Conservation (phyloP, 2,797 vertebrate genomes). For the Sternarchorhynchus goeldii region DNA sequence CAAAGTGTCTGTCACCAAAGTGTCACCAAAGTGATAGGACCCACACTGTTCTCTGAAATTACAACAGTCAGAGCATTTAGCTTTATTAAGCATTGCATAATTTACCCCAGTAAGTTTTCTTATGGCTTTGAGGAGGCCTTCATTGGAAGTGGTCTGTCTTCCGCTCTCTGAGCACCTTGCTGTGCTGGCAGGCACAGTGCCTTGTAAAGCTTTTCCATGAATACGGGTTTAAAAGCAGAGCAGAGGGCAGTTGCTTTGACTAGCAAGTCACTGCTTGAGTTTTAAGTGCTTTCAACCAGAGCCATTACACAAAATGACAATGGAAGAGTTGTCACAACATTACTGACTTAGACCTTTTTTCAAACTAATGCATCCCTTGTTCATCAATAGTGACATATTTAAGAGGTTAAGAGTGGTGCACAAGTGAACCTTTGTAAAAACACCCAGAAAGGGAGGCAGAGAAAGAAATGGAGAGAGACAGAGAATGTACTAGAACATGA, state of each 20-base stretch:
- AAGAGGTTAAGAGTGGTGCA: conserved; percentile 9
- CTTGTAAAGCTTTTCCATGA: conserved; percentile 45
- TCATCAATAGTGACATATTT: conserved; percentile 28
- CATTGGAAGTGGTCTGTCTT: conserved; percentile 28
- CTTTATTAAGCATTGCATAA: not conserved
- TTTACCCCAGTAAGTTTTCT: not conserved
- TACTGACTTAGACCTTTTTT: conserved; percentile 21
- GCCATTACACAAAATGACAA: conserved; percentile 27
- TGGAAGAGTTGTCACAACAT: conserved; percentile 25
- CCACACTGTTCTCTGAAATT: not conserved
- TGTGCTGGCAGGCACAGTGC: conserved; percentile 48
- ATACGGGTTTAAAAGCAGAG: conserved; percentile 27
- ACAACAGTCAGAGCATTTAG: not conserved
- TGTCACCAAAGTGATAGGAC: too few relatives aligned
- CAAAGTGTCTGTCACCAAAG: not conserved
- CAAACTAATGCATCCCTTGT: conserved; percentile 27
- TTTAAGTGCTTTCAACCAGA: conserved; percentile 41
- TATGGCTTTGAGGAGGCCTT: conserved; percentile 35
- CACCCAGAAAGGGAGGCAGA: not conserved
- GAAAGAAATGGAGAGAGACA: not conserved
- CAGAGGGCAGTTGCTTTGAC: conserved; percentile 30
- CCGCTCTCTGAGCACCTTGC: conserved; percentile 45
- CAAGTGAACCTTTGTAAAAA: not conserved
- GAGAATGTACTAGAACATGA: not conserved
- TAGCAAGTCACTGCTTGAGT: conserved; percentile 27